These are phyloP conservation scores for Anser brachyrhynchus DNA, from an alignment of 2,113 vertebrate genomes.

Conservation along the genomic window DNA sequence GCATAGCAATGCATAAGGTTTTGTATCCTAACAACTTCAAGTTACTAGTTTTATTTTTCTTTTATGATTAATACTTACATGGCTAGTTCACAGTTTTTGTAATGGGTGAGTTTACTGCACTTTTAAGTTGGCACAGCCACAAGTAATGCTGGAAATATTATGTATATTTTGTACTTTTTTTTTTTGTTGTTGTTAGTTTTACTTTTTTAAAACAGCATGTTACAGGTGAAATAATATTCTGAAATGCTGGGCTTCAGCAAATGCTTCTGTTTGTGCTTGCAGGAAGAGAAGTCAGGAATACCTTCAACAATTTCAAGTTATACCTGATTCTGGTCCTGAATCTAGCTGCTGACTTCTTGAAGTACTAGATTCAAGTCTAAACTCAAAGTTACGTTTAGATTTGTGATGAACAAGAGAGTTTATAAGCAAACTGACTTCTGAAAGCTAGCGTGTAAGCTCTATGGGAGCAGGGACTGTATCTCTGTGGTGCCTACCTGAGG, in stretches of 20 bases:
- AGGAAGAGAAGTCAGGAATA: background rate
- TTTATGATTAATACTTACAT: slow-evolving; percentile 7
- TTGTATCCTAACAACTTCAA: slow-evolving; percentile 37
- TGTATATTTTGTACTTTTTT: slow-evolving; percentile 63
- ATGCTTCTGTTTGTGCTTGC: background rate
- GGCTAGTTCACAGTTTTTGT: slow-evolving; percentile 14
- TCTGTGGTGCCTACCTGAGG: background rate
- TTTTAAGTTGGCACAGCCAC: slow-evolving; percentile 48
- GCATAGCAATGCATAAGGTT: background rate
- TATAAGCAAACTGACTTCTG: background rate
- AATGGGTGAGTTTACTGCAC: slow-evolving; percentile 56
- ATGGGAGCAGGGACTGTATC: slow-evolving; percentile 23
- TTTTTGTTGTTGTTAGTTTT: background rate
- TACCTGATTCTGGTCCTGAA: background rate
- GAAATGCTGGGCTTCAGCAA: slow-evolving; percentile 9
- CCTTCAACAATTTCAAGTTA: background rate
- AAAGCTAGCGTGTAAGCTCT: slow-evolving; percentile 49
- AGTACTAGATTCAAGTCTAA: slow-evolving; percentile 17
- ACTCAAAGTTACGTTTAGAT: background rate
- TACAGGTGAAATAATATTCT: background rate
- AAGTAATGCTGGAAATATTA: slow-evolving; percentile 52
- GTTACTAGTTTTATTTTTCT: slow-evolving; percentile 17
- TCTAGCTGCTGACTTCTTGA: background rate
- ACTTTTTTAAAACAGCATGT: background rate
- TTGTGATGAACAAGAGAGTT: background rate